Evolutionary conservation across 1,140 invertebrate genomes (phyloP).

Genomic region (Pseudomyrmex cubaensis): DNA sequence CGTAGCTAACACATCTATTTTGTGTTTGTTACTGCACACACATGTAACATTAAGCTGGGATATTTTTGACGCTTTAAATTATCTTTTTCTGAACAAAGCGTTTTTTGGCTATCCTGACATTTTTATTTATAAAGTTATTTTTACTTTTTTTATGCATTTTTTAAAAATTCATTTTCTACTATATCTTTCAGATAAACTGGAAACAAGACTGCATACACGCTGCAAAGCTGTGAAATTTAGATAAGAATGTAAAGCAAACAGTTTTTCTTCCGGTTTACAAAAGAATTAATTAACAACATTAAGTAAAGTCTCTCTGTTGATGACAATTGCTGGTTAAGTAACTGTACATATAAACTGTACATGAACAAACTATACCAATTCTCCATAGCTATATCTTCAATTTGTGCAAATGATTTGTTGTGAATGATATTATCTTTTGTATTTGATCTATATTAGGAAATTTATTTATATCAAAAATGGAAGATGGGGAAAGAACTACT

Average conservation of each 20-base stretch:
- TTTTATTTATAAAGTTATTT: slow-evolving; percentile 6
- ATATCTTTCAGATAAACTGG: slow-evolving; percentile 75
- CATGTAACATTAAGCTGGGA: slow-evolving; percentile 77
- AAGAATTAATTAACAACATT: slow-evolving; percentile 61
- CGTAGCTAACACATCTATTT: slow-evolving; percentile 61
- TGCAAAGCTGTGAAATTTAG: slow-evolving; percentile 76
- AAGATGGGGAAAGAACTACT: slow-evolving; percentile 81
- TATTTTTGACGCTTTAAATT: slow-evolving; percentile 73
- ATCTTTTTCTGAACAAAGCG: slow-evolving; percentile 53
- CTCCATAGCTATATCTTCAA: not conserved
- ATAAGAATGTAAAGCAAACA: slow-evolving; percentile 66
- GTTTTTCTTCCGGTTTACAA: slow-evolving; percentile 75
- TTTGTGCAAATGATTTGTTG: slow-evolving; percentile 35
- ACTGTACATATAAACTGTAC: slow-evolving; percentile 60
- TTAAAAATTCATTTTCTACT: not conserved
- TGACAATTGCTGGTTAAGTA: slow-evolving; percentile 46
- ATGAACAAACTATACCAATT: not conserved
- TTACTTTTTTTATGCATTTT: not conserved
- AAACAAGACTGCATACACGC: slow-evolving; percentile 81
- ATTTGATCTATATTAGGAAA: slow-evolving; percentile 28
- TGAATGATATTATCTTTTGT: slow-evolving; percentile 50
- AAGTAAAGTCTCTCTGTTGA: slow-evolving; percentile 30
- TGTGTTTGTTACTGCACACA: slow-evolving; percentile 70
- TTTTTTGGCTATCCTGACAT: slow-evolving; percentile 74
- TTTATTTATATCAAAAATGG: slow-evolving; percentile 67